A percentile compares a stretch with the other conserved stretches of the same genome.
phyloP scores from a whole-genome alignment of 2,113 vertebrate species.

The Chamaetylas fuelleborni region DNA sequence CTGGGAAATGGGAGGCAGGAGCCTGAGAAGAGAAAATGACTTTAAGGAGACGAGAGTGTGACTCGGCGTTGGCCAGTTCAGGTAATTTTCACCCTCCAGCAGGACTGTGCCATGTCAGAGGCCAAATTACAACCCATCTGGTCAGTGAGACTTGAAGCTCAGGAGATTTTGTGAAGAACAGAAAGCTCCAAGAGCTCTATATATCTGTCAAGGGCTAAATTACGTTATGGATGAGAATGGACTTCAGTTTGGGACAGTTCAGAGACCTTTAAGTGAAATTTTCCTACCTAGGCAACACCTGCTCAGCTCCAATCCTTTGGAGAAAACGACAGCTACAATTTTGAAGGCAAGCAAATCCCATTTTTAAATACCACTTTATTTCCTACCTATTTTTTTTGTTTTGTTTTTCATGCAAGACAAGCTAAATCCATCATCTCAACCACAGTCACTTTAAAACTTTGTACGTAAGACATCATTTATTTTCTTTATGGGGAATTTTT shows the following conservation, averaged over 20 bases:
- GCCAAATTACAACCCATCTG: constrained; percentile 65
- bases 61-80: constrained; percentile 32
- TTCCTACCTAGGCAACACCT: constrained; percentile 42
- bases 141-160: constrained; percentile 66
- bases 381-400: background rate
- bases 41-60: background rate
- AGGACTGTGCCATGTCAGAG: constrained; percentile 56
- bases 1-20: background rate
- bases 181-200: constrained; percentile 55
- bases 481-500: background rate
- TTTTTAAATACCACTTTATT: constrained; percentile 18
- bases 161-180: constrained; percentile 57
- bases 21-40: constrained; percentile 21
- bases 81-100: constrained; percentile 57
- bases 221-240: constrained; percentile 60
- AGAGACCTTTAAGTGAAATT: constrained; percentile 62
- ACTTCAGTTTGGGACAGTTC: constrained; percentile 64
- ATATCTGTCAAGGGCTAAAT: constrained; percentile 65
- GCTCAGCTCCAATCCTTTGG: background rate
- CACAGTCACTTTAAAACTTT: background rate
- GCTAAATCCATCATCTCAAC: background rate
- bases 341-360: background rate
- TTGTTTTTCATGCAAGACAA: background rate
- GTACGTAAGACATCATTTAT: background rate
- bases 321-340: constrained; percentile 6